Evolutionary conservation across 2,113 vertebrate genomes (phyloP).

Genomic region (Ariopsis seemanni): DNA sequence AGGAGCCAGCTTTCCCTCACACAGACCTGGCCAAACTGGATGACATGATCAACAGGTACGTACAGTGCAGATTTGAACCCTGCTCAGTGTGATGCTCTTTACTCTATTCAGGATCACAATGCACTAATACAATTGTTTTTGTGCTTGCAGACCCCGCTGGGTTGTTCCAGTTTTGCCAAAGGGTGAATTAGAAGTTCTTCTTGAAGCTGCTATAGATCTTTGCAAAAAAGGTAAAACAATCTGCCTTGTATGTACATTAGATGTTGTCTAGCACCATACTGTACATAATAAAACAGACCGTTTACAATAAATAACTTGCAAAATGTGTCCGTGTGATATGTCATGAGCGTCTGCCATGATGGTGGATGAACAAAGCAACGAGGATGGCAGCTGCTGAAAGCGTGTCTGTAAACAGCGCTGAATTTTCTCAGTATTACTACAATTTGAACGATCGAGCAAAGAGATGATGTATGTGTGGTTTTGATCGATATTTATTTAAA

Average conservation of each 20-base stretch:
- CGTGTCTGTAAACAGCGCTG: no score
- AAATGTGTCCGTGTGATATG: no score
- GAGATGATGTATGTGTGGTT: no score
- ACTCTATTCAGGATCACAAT: neutral
- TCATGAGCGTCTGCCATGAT: no score
- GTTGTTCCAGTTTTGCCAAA: constrained; percentile 99
- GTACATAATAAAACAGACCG: neutral
- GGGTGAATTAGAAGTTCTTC: constrained; percentile 99
- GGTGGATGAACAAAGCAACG: no score
- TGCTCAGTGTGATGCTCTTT: neutral
- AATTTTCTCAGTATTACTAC: no score
- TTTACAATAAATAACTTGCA: no score
- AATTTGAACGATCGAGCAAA: no score
- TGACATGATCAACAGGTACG: constrained; percentile 99
- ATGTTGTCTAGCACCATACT: neutral
- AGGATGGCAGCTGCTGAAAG: no score
- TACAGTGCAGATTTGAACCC: neutral
- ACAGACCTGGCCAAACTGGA: constrained; percentile 98
- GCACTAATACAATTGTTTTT: neutral
- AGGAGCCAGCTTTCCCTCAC: constrained; percentile 98
- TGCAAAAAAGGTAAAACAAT: constrained; percentile 93
- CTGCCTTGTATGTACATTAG: neutral
- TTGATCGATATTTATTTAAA: no score
- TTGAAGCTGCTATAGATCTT: constrained; percentile 99
- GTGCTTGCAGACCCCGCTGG: constrained; percentile 89